These are phyloP conservation scores for Diplolepis rosae DNA, from an alignment of 2,888 invertebrate species.

Conservation along the genomic window DNA sequence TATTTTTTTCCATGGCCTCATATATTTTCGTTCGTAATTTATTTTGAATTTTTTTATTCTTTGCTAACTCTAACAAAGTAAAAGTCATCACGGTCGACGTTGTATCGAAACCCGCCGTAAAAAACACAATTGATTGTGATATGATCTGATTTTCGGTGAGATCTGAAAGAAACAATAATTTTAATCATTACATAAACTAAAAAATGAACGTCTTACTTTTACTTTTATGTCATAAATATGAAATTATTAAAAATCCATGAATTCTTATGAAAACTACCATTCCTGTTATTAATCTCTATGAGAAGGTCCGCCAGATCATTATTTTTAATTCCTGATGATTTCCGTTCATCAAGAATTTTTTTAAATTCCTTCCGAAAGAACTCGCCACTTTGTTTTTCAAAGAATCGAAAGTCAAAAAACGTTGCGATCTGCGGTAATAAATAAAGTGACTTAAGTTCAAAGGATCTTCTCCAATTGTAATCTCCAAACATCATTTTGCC, in stretches of 20 bases:
- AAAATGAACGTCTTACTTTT: no score
- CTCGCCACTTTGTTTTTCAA: constrained; percentile 62
- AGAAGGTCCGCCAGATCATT: constrained; percentile 75
- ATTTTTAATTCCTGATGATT: constrained; percentile 67
- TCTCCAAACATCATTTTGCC: constrained; percentile 72
- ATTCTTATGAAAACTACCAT: no score
- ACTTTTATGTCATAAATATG: no score
- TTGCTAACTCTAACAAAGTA: constrained; percentile 60
- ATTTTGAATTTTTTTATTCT: constrained; percentile 54
- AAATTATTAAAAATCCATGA: no score
- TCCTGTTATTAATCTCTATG: constrained; percentile 70
- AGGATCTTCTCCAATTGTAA: constrained; percentile 58
- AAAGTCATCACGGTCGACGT: constrained; percentile 59
- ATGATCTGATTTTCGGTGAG: constrained; percentile 61
- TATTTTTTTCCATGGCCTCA: constrained; percentile 42
- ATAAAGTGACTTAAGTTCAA: constrained; percentile 71
- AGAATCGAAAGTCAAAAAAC: constrained; percentile 67
- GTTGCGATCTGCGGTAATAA: constrained; percentile 71
- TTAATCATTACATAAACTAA: background rate
- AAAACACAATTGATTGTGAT: constrained; percentile 62
- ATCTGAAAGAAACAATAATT: constrained; percentile 47
- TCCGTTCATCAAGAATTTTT: constrained; percentile 71
- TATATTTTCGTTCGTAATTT: constrained; percentile 57
- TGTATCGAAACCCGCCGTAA: constrained; percentile 65
- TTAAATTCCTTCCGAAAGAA: constrained; percentile 73